These are phyloP conservation scores for Ardeotis arabs DNA, from an alignment of 2,113 vertebrate genomes.

Conservation along the genomic window DNA sequence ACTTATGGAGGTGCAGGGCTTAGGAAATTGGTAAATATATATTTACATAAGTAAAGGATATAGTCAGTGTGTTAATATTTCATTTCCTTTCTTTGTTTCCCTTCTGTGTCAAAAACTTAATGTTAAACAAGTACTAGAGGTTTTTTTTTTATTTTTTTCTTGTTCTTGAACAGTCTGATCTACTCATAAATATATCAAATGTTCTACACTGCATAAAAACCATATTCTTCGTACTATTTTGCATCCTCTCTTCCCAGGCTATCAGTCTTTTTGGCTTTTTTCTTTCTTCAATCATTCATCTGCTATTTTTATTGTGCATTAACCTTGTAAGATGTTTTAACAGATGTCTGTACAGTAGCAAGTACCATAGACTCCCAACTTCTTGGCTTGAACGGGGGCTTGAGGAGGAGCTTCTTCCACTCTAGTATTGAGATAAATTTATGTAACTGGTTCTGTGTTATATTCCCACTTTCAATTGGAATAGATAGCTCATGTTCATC, in stretches of 20 bases:
- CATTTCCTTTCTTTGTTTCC: neutral
- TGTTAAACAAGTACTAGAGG: neutral
- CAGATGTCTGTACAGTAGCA: neutral
- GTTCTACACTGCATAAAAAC: neutral
- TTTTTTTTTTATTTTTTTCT: neutral
- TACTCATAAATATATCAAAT: neutral
- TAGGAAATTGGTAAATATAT: slow-evolving; percentile 14
- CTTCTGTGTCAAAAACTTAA: slow-evolving; percentile 3
- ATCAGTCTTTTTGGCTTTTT: neutral
- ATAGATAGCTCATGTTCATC: neutral
- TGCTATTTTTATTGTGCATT: neutral
- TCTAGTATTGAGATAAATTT: neutral
- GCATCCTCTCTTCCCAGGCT: neutral
- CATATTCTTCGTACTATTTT: neutral
- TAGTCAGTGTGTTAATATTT: neutral
- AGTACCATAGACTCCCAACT: neutral
- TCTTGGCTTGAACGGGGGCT: neutral
- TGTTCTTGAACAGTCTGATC: neutral
- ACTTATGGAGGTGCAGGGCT: neutral
- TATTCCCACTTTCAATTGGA: neutral
- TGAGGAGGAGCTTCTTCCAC: neutral
- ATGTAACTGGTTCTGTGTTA: neutral
- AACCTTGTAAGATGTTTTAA: neutral
- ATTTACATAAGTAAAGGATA: slow-evolving; percentile 20
- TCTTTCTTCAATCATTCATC: neutral